Evolutionary conservation across 2,888 invertebrate genomes (phyloP).

Genomic region (Sacculina carcini): DNA sequence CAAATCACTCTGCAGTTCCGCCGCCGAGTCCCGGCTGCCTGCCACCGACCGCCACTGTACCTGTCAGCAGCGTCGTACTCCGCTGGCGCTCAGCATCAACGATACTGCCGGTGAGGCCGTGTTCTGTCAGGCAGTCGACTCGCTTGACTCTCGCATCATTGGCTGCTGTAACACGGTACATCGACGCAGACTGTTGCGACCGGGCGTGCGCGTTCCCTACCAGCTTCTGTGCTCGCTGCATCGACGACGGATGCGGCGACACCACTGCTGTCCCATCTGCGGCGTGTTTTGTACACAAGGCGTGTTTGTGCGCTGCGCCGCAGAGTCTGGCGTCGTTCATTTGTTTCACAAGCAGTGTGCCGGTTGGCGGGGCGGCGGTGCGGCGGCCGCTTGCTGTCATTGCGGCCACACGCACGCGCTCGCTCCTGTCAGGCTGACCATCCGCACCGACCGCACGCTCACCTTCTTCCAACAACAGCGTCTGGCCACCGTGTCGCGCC

Average conservation of each 20-base stretch:
- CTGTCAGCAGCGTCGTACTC: neutral
- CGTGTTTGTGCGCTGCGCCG: slow-evolving; percentile 45
- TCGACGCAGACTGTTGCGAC: slow-evolving; percentile 18
- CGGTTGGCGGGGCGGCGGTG: neutral
- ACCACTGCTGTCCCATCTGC: slow-evolving; percentile 73
- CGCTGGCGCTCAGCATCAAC: too few relatives aligned
- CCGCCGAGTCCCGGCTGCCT: neutral
- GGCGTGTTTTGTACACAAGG: slow-evolving; percentile 73
- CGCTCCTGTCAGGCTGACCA: neutral
- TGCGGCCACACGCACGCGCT: slow-evolving; percentile 1
- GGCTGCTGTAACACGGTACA: slow-evolving; percentile 13
- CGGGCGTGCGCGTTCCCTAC: slow-evolving; percentile 35
- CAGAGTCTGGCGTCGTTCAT: neutral
- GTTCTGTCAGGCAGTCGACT: slow-evolving; percentile 13
- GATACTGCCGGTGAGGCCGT: slow-evolving; percentile 8
- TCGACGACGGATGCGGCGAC: slow-evolving; percentile 39
- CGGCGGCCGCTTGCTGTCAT: neutral
- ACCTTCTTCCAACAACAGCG: slow-evolving; percentile 1
- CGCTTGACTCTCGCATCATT: slow-evolving; percentile 13
- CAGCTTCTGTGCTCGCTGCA: slow-evolving; percentile 53
- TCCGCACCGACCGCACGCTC: neutral
- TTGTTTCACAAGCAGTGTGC: neutral
- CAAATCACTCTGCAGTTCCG: neutral
- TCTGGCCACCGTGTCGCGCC: neutral
- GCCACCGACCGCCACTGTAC: neutral